Conservation (phyloP, 2,888 invertebrate genomes). For the Cotesia congregata region DNA sequence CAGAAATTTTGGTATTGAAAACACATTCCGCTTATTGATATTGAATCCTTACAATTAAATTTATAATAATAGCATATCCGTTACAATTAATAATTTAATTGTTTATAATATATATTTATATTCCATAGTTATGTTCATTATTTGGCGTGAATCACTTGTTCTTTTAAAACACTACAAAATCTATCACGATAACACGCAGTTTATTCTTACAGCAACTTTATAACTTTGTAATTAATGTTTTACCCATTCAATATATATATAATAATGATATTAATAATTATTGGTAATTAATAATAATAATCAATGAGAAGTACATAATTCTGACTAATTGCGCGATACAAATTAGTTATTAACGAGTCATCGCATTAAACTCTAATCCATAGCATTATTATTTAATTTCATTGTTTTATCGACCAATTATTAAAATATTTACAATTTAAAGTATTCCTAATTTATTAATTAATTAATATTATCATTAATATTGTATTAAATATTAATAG, state of each 20-base stretch:
- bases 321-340: conserved; percentile 13
- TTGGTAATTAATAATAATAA: neutral
- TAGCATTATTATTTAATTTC: neutral
- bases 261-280: no score
- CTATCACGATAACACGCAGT: conserved; percentile 13
- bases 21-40: neutral
- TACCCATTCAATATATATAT: neutral
- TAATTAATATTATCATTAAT: neutral
- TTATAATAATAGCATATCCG: conserved; percentile 26
- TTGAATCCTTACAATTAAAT: conserved; percentile 20
- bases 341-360: neutral
- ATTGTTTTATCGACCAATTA: neutral
- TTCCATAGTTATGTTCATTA: conserved; percentile 53
- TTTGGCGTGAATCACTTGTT: conserved; percentile 63
- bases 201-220: neutral
- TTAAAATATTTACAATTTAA: neutral
- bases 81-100: neutral
- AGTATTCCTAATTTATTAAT: neutral
- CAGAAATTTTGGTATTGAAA: conserved; percentile 1
- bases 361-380: neutral
- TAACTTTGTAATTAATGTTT: neutral
- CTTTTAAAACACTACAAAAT: conserved; percentile 52
- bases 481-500: neutral
- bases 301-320: conserved; percentile 21
- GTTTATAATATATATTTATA: conserved; percentile 57